These are phyloP conservation scores for Trialeurodes vaporariorum DNA, from an alignment of 1,140 invertebrate genomes.

Conservation along the genomic window DNA sequence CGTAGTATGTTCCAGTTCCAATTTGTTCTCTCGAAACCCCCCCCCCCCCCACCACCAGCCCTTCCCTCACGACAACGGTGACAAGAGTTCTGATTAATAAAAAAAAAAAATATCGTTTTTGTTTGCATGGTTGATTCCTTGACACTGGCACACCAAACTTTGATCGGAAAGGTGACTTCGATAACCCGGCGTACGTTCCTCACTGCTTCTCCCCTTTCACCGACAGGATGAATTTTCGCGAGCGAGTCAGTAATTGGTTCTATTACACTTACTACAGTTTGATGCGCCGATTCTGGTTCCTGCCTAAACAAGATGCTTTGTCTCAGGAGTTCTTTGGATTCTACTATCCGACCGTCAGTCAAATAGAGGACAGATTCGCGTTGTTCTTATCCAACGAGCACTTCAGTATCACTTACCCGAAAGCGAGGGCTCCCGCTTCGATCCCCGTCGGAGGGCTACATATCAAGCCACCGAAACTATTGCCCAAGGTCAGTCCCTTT, in stretches of 20 bases:
- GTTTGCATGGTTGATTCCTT: too few relatives aligned
- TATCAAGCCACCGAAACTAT: conserved; percentile 27
- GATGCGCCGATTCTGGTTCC: background rate
- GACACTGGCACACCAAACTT: too few relatives aligned
- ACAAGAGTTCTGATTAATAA: too few relatives aligned
- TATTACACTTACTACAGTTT: background rate
- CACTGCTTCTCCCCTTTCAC: background rate
- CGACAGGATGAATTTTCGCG: background rate
- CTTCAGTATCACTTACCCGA: conserved; percentile 37
- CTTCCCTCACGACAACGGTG: too few relatives aligned
- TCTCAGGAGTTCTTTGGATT: conserved; percentile 20
- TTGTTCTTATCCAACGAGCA: conserved; percentile 46
- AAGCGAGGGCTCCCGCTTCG: conserved; percentile 36
- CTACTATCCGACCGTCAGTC: conserved; percentile 5
- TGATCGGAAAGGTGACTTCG: background rate
- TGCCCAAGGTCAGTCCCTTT: conserved; percentile 12
- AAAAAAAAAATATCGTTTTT: too few relatives aligned
- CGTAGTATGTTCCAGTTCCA: too few relatives aligned
- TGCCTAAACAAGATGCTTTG: conserved; percentile 5
- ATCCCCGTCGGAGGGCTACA: conserved; percentile 49
- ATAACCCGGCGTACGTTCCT: background rate
- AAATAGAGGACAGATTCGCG: conserved; percentile 26
- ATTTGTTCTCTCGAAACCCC: too few relatives aligned
- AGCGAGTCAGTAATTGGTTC: background rate
- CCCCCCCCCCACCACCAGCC: too few relatives aligned